A percentile compares a stretch with the other conserved stretches of the same genome.
Conservation (phyloP, 2,113 vertebrate genomes). For the Psittacus erithacus region DNA sequence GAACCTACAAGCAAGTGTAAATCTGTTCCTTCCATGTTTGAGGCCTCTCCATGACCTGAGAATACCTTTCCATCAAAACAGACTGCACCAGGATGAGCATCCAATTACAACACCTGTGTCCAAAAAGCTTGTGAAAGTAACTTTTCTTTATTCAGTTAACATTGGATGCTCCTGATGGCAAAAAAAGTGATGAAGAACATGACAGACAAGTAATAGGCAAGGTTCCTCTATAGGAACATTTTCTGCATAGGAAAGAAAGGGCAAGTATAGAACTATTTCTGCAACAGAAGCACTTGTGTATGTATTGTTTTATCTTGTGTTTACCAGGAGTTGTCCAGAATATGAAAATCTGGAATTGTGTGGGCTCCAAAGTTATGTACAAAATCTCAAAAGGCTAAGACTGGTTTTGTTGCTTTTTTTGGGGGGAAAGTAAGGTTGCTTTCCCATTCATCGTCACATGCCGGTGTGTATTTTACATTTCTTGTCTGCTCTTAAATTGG, state of each 20-base stretch:
- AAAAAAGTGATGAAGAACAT: not conserved
- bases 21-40: not conserved
- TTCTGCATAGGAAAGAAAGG: not conserved
- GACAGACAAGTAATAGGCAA: not conserved
- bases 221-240: not conserved
- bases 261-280: not conserved
- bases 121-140: not conserved
- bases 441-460: not conserved
- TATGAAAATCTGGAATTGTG: not conserved
- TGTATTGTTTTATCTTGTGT: not conserved
- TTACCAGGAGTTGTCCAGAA: not conserved
- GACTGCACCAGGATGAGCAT: not conserved
- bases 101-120: not conserved
- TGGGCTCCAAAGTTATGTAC: not conserved
- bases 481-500: not conserved
- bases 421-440: not conserved
- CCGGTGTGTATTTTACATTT: not conserved
- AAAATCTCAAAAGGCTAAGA: not conserved
- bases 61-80: not conserved
- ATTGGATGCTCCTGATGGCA: not conserved
- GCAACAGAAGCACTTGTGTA: not conserved
- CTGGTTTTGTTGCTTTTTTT: not conserved
- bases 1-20: not conserved
- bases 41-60: not conserved
- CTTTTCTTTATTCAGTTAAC: not conserved